phyloP scores from a whole-genome alignment of 1,140 invertebrate genomes.

The Augochlora pura region DNA sequence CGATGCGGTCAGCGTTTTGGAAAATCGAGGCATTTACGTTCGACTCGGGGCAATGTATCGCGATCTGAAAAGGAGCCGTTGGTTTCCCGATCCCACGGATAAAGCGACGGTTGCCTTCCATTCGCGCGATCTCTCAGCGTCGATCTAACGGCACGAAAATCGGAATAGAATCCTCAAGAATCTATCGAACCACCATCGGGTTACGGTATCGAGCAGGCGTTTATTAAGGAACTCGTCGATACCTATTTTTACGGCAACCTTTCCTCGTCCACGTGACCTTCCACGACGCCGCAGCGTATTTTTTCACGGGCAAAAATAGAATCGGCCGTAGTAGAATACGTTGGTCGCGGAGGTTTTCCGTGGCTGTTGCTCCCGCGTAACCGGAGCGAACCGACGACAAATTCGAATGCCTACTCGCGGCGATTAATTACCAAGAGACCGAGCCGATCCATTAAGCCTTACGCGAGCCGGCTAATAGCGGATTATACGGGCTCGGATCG shows the following conservation, averaged over 20 bases:
- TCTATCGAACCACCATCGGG: not conserved
- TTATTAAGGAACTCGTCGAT: slow-evolving; percentile 37
- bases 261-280: slow-evolving; percentile 39
- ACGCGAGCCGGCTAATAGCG: slow-evolving; percentile 8
- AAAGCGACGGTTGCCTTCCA: not conserved
- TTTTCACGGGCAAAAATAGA: slow-evolving; percentile 20
- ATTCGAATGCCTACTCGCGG: too few relatives aligned
- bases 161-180: not conserved
- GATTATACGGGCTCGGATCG: slow-evolving; percentile 18
- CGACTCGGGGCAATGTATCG: not conserved
- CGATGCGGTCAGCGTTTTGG: not conserved
- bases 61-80: not conserved
- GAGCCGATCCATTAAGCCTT: too few relatives aligned
- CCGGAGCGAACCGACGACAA: too few relatives aligned
- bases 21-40: not conserved
- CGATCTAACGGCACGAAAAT: not conserved
- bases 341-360: not conserved
- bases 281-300: not conserved
- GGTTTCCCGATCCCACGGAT: not conserved
- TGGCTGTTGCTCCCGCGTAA: not conserved
- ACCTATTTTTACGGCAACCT: slow-evolving; percentile 47
- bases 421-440: not conserved
- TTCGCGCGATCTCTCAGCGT: not conserved
- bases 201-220: not conserved
- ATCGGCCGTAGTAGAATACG: not conserved